phyloP scores from a whole-genome alignment of 1,140 invertebrate species.

The Lordiphosa collinella region DNA sequence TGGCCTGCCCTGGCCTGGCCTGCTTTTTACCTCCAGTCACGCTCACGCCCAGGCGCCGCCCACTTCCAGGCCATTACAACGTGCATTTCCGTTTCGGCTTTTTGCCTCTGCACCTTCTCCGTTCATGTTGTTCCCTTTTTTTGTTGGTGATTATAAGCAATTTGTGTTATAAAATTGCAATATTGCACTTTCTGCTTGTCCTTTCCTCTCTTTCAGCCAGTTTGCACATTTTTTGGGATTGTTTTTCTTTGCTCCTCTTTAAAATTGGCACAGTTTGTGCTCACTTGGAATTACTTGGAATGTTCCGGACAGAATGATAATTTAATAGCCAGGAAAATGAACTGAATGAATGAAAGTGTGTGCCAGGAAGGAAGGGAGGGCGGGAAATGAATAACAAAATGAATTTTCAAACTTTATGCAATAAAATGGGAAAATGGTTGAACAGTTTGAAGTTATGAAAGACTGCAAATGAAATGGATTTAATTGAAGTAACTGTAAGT shows the following conservation, averaged over 20 bases:
- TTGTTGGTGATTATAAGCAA: constrained; percentile 69
- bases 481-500: no score
- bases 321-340: no score
- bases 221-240: no score
- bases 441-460: no score
- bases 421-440: no score
- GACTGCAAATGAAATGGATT: no score
- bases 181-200: constrained; percentile 59
- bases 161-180: constrained; percentile 75
- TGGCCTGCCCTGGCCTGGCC: no score
- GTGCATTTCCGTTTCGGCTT: constrained; percentile 60
- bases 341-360: no score
- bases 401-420: no score
- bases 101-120: neutral
- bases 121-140: constrained; percentile 25
- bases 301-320: constrained; percentile 3
- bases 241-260: constrained; percentile 13
- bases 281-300: constrained; percentile 31
- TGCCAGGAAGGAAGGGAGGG: no score
- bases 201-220: neutral
- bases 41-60: constrained; percentile 24
- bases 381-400: no score
- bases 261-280: constrained; percentile 67
- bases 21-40: neutral
- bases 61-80: constrained; percentile 72